Percentiles rank a stretch among this genome's conserved stretches.
These are phyloP conservation scores for Hypsibius dujardini DNA, from an alignment of 1,140 invertebrate genomes.

Conservation along the genomic window DNA sequence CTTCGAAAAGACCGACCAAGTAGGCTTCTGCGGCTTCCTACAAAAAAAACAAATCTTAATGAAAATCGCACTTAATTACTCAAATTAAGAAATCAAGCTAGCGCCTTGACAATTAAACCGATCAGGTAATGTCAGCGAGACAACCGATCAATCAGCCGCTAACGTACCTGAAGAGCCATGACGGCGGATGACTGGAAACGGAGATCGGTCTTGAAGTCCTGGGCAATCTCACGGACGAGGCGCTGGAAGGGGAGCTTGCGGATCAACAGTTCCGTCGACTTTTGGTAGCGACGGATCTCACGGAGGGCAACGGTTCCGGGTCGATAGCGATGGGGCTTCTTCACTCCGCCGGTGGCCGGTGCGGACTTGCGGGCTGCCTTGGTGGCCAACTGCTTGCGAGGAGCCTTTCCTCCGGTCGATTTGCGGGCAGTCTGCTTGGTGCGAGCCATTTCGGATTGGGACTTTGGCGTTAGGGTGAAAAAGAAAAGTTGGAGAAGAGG, in stretches of 20 bases:
- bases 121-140: background rate
- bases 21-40: conserved; percentile 81
- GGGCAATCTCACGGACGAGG: conserved; percentile 64
- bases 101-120: no score
- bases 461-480: background rate
- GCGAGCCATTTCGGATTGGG: conserved; percentile 47
- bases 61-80: no score
- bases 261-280: conserved; percentile 59
- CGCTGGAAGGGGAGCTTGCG: conserved; percentile 67
- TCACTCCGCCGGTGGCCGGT: conserved; percentile 39
- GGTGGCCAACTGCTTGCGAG: conserved; percentile 37
- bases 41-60: no score
- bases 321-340: conserved; percentile 42
- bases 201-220: conserved; percentile 49
- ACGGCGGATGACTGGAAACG: conserved; percentile 41
- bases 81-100: no score
- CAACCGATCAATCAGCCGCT: conserved; percentile 13
- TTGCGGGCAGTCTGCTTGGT: conserved; percentile 68
- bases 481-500: background rate
- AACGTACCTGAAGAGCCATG: conserved; percentile 27
- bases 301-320: conserved; percentile 65
- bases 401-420: conserved; percentile 40
- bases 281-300: conserved; percentile 70
- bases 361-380: conserved; percentile 48
- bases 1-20: conserved; percentile 67